Evolutionary conservation across 2,888 invertebrate species (phyloP), one percentile per base, ranked within the genome.

Genomic region (Lasioglossum morio): DNA sequence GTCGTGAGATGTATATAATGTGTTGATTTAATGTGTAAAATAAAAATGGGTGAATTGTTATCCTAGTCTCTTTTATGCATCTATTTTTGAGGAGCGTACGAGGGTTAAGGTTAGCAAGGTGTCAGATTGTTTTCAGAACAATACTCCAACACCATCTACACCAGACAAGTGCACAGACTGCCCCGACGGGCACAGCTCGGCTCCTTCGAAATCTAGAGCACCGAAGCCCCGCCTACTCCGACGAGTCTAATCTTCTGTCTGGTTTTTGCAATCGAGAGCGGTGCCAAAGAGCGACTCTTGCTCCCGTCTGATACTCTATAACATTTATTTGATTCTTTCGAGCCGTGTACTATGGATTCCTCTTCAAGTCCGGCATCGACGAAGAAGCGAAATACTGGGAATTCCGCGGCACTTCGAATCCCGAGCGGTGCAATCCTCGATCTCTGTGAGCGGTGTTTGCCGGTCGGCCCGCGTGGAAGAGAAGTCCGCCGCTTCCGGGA

Each of bases 401-500:
- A 84, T 84, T 77, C 76, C 66, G 30, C 43, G 76, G 27, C 34
- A 43, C 57, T 66, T n/a, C 53, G 34, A 19, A 34, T 77, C 60
- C 16, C 43, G 10, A 30, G 34, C n/a, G 23, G n/a, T 30, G 30
- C 60, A 48, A 72, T 81, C 60, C 23, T n/a, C 66, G 48, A 74
- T 74, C 79, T 30, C 40, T 19, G 57, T 40, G 76, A 74, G 73
- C 48, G 34, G 69, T 40, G 27, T 12, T 34, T 34, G 19, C 57
- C 46, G 16, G 46, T 19, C 46, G 72, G 40, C 3, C 53, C 14
- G 30, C 30, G 60, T n/a, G 69, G 74, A 40, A 83, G 30, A n/a
- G 48, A n/a, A n/a, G 72, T 60, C 40, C 66, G 27, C 73, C 72
- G 60, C 76, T 87, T 86, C 87, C 79, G 81, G 46, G 87, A 87